Base-by-base conservation (phyloP, 1,140 invertebrate species). In the Drosophila jambulina region DNA sequence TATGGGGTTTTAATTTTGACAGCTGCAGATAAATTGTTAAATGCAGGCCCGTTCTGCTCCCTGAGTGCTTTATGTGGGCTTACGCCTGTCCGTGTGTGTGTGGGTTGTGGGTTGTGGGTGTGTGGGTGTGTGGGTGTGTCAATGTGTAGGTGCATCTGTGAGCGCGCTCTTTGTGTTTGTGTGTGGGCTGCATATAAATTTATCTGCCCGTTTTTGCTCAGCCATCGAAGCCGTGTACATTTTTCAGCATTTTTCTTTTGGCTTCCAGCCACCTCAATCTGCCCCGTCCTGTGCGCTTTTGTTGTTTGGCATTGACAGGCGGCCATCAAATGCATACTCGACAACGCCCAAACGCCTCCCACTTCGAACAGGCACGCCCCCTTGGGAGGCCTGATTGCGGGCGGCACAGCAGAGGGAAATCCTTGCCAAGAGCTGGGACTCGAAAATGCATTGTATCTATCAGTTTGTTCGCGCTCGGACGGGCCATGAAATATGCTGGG, bases 11-110 rank as follows among this genome's bases (percentile, higher is more conserved):
- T 91, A 91, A 91, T 91, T 91, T 91, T 91, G 87, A 91, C 87
- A 91, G 87, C 87, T 91, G 87, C 82, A 91, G 87, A 91, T 91
- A 91, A 91, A 91, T 91, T 91, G 87, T 91, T 91, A 91, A 91
- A 91, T 91, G 87, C 87, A 91, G 87, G 80, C 84, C 80, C 85
- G 80, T 68, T 78, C 83, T 75, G 80, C 72, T 88, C 84, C 76
- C 77, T 80, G 83, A 87, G 83, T 87, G 83, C 83, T 87, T 87
- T 87, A 88, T 87, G 84, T 88, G 80, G 77, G 83, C 85, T 87
- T 87, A 84, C 54, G 80, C 64, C 64, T 87, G 84, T 88, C 80
- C 84, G 72, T 87, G 80, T 75, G 69, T 46, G 36, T 43, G 34
- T n/a, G n/a, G 23, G 62, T 68, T 48, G 19, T 9, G 57, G 40